phyloP scores from a whole-genome alignment of 2,113 vertebrate species.

The Spheniscus mendiculus region DNA sequence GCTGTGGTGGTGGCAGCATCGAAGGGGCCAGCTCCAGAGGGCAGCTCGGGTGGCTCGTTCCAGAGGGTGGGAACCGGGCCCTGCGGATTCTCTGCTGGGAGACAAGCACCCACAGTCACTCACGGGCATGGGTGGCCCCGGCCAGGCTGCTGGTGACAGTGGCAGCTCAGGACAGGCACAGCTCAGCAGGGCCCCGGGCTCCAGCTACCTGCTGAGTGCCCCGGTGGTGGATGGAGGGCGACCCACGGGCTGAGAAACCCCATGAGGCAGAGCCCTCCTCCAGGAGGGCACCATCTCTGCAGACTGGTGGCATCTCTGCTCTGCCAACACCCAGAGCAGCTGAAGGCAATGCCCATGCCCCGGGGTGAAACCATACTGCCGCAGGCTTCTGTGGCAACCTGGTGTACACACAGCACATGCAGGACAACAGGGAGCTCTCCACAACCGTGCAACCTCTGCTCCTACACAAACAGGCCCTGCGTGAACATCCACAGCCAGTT shows the following conservation, averaged over 20 bases:
- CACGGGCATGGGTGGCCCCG: fast-evolving
- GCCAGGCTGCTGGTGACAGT: background rate
- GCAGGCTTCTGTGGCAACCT: background rate
- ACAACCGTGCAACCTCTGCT: fast-evolving
- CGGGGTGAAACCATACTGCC: fast-evolving
- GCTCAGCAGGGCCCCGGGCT: background rate
- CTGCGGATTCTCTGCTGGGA: conserved; percentile 70
- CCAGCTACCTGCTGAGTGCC: background rate
- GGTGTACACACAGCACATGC: fast-evolving
- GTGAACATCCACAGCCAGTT: background rate
- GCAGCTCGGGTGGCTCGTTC: conserved; percentile 85
- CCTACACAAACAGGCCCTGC: fast-evolving
- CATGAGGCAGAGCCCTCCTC: background rate
- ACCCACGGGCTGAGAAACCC: background rate
- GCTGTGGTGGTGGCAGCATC: conserved; percentile 77
- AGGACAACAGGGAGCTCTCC: background rate
- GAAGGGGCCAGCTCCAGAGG: conserved; percentile 81
- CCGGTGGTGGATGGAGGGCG: fast-evolving
- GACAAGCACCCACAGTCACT: background rate
- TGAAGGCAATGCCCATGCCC: fast-evolving
- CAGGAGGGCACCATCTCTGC: fast-evolving
- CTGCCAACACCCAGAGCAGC: background rate
- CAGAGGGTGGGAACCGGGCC: conserved; percentile 77
- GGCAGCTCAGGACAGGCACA: background rate
- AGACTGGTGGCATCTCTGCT: too few species aligned